Percentiles rank a stretch among this genome's conserved stretches.
These are phyloP conservation scores for Puma concolor DNA, from an alignment of 2,113 vertebrate species.

Conservation along the genomic window DNA sequence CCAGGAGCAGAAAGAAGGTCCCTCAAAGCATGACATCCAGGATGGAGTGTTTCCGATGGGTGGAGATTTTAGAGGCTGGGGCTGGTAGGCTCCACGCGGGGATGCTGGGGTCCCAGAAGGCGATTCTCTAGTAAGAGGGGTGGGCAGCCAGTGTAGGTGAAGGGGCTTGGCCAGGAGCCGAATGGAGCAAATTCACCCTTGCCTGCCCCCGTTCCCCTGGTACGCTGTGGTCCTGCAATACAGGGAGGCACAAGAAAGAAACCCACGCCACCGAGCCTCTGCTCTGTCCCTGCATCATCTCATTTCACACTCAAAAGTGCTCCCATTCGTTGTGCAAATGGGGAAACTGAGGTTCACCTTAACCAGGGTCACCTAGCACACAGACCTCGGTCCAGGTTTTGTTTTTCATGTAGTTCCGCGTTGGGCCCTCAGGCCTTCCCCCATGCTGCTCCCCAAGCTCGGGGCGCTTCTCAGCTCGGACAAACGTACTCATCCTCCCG, in stretches of 20 bases:
- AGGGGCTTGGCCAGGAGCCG: neutral
- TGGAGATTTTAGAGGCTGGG: neutral
- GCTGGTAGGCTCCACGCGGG: neutral
- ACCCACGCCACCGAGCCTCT: neutral
- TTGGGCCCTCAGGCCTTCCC: accelerated
- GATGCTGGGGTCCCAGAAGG: neutral
- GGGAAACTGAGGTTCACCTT: neutral
- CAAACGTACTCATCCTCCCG: neutral
- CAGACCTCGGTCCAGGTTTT: neutral
- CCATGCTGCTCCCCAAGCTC: neutral
- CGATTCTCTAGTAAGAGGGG: neutral
- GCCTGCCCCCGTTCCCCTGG: accelerated
- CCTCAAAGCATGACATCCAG: neutral
- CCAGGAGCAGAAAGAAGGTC: neutral
- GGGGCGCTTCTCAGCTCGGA: neutral
- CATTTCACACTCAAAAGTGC: neutral
- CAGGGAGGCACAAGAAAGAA: neutral
- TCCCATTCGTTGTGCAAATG: neutral
- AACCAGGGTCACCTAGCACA: neutral
- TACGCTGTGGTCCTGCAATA: neutral
- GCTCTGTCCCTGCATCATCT: neutral
- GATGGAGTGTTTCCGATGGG: neutral
- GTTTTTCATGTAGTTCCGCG: neutral
- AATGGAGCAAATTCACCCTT: neutral
- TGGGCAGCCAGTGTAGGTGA: neutral